Base-by-base conservation (phyloP, 2,797 vertebrate species). In the Streptopelia turtur region DNA sequence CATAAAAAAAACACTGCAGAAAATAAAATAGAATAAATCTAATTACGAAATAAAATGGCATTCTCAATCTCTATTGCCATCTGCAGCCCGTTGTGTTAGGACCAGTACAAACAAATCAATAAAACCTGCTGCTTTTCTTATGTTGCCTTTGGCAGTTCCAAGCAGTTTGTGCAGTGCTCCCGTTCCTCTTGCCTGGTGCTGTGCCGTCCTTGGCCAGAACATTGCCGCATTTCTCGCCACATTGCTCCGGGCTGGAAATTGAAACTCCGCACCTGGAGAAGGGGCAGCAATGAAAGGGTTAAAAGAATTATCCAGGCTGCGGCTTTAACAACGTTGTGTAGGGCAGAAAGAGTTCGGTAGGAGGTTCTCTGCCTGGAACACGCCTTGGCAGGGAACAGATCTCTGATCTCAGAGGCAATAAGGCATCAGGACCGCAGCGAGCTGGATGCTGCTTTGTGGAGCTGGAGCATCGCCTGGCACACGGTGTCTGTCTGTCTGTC, bases 331-430 rank as follows among this genome's bases (percentile, higher is more conserved):
- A 71, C 45, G 23, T 90, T 12, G 53, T 88, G 72, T 82, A 96
- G 84, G 94, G 93, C 91, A 96, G 76, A 93, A 96, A 90, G 96
- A 96, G 89, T 96, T 96, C 92, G 95, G 97, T 93, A 97, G 97
- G 97, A 97, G 97, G 97, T 83, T 97, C 97, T 86, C 87, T 65
- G 94, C 49, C 53, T 90, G 96, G 96, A 94, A 96, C 94, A 92
- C 93, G 96, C 97, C 97, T 97, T 92, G 95, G 95, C 97, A 97
- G 96, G 72, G 50, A 96, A 57, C 85, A 88, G 95, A 69, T 39
- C 68, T 87, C 87, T 96, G 97, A 96, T 86, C 96, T 94, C 86
- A 61, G 93, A 96, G 94, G 96, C 94, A 68, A 89, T 81, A 66
- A 95, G 96, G 87, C 86, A 47, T 56, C 80, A 10, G 43, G 43